Evolutionary conservation across 2,888 invertebrate species (phyloP).

Genomic region (Lacanobia oleracea): DNA sequence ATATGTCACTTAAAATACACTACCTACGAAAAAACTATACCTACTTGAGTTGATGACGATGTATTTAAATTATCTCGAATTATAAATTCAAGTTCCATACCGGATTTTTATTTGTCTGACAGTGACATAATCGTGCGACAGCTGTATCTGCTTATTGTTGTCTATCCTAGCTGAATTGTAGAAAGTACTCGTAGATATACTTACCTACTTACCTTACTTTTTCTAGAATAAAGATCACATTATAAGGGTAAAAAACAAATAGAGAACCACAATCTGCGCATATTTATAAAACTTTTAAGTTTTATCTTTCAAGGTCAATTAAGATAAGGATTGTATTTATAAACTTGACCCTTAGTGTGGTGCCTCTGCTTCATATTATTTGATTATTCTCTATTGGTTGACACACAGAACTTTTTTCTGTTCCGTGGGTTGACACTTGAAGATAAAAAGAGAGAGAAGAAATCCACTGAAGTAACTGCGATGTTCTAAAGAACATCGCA

Average conservation of each 20-base stretch:
- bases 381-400: not conserved
- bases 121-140: no score
- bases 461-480: not conserved
- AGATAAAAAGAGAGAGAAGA: not conserved
- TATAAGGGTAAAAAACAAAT: not conserved
- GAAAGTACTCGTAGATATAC: no score
- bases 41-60: no score
- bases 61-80: no score
- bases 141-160: no score
- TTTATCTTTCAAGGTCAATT: not conserved
- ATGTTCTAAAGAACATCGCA: no score
- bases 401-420: no score
- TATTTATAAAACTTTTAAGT: not conserved
- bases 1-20: not conserved
- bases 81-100: no score
- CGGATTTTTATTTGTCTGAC: no score
- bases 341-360: not conserved
- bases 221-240: not conserved
- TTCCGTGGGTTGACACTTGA: no score
- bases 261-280: not conserved
- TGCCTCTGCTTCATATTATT: not conserved
- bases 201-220: not conserved
- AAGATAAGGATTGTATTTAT: conserved; percentile 1
- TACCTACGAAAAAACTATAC: no score
- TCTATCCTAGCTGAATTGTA: no score